These are phyloP conservation scores for Acropora yongei DNA, from an alignment of 64 coral and sea anemone species.

Conservation along the genomic window DNA sequence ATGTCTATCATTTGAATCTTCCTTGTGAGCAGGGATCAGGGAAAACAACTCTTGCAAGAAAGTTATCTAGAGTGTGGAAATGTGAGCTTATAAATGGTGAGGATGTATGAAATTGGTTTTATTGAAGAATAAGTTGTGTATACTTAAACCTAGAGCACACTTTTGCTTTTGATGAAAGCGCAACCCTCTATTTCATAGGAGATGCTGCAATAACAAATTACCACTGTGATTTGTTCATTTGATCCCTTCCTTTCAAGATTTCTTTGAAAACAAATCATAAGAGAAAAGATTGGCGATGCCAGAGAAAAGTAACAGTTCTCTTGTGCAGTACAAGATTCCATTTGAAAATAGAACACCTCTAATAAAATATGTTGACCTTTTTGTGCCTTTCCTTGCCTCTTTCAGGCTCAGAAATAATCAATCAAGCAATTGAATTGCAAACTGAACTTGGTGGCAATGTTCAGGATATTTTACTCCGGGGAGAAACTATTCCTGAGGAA, in stretches of 20 bases:
- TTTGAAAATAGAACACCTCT: too few relatives aligned
- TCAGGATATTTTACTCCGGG: slow-evolving; percentile 85
- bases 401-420: slow-evolving; percentile 89
- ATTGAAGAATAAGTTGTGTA: background rate
- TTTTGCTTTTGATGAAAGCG: too few relatives aligned
- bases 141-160: too few relatives aligned
- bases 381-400: slow-evolving; percentile 9
- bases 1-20: background rate
- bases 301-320: too few relatives aligned
- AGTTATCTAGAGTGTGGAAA: slow-evolving; percentile 90
- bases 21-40: slow-evolving; percentile 75
- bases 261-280: too few relatives aligned
- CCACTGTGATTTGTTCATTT: too few relatives aligned
- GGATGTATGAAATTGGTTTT: background rate
- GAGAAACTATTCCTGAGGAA: slow-evolving; percentile 98
- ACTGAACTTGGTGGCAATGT: slow-evolving; percentile 89
- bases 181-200: too few relatives aligned
- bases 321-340: too few relatives aligned
- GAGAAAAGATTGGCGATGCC: too few relatives aligned
- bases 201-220: too few relatives aligned
- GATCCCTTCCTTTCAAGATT: too few relatives aligned
- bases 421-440: slow-evolving; percentile 89
- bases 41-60: slow-evolving; percentile 87
- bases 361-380: too few relatives aligned
- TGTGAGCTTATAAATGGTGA: slow-evolving; percentile 96